Conservation (phyloP, 2,888 invertebrate species). For the Blastobasis adustella region DNA sequence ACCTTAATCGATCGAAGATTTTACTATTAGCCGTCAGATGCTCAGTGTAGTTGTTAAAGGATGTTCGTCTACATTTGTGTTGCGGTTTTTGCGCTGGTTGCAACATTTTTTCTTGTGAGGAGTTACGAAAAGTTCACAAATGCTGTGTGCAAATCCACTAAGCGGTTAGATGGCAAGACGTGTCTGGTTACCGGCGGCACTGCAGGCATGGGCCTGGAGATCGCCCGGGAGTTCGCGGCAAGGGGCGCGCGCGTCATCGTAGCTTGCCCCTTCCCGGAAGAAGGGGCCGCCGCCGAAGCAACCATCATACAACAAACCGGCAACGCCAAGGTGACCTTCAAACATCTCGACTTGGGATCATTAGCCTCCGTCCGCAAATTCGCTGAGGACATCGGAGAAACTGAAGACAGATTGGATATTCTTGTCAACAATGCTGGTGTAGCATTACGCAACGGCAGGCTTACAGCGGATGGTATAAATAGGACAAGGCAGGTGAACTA, state of each 20-base stretch:
- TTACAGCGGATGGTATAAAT: neutral
- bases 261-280: neutral
- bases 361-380: neutral
- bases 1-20: too few relatives aligned
- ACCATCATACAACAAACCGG: neutral
- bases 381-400: neutral
- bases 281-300: neutral
- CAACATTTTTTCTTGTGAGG: neutral
- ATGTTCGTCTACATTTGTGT: neutral
- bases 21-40: too few relatives aligned
- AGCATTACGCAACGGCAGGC: neutral
- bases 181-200: neutral
- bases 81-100: neutral
- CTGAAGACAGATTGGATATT: neutral
- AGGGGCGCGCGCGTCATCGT: neutral
- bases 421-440: neutral
- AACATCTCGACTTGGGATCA: neutral
- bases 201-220: neutral
- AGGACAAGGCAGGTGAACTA: neutral
- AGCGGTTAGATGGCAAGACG: neutral
- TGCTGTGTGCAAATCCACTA: neutral
- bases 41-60: too few relatives aligned
- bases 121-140: neutral
- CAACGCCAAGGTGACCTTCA: neutral
- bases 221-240: neutral